Evolutionary conservation across 2,888 invertebrate genomes (phyloP), one percentile per base, ranked within the genome.

Genomic region (Oxyteleia sp.): DNA sequence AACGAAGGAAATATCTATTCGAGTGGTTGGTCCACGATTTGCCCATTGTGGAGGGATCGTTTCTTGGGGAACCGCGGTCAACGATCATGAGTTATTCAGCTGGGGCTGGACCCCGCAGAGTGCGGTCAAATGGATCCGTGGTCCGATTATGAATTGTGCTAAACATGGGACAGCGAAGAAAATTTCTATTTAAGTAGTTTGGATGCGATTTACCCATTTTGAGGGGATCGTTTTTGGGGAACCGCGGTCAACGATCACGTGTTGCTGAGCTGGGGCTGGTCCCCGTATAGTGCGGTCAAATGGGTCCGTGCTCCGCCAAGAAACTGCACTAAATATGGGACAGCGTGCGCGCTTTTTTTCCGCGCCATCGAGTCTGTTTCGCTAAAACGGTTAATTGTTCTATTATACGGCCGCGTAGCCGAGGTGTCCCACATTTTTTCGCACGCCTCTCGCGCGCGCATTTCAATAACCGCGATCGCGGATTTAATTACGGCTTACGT

Each of bases 321-420:
- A 11, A 75, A 66, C 47, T 18, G 57, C 38, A 23, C 75, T 47
- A 26, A 75, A 66, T 75, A 75, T 55, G 66, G 59, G 51, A 66
- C 59, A 59, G 55, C 43, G 75, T 20, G 20, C 23, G 23, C 23
- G 43, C 35, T 29, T 26, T 78, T 76, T 59, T 76, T 29, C 15
- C 20, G 13, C 51, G 13, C 43, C 5, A 51, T 23, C 20, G 26
- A 32, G 51, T 55, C 18, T 71, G 49, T 53, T 69, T 64, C 57
- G 11, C 49, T 57, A 71, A 79, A 79, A 71, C 55, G 68, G 64
- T 71, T 71, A 79, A 79, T 79, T 64, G 78, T 69, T 79, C 71
- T 64, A 64, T 79, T 79, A 66, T 47, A 7, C 15, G 20, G 15
- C 38, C 18, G 11, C 11, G 61, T 16, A 49, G 16, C 15, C 20